These are phyloP conservation scores for Penaeus vannamei DNA, from an alignment of 1,140 invertebrate genomes.

Conservation along the genomic window DNA sequence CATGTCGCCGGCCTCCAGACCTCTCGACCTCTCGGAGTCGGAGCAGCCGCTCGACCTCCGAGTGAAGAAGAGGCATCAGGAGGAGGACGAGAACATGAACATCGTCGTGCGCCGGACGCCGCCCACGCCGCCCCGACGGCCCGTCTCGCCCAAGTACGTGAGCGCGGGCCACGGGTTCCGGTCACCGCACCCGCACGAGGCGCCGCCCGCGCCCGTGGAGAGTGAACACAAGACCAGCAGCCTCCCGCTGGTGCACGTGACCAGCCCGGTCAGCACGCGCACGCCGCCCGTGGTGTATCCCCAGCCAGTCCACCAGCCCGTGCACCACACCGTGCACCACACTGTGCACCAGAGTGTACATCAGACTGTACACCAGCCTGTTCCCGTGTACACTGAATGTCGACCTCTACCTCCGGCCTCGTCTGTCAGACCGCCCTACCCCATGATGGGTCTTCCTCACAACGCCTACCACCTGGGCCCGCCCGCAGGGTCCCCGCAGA, in stretches of 20 bases:
- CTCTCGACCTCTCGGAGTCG: constrained; percentile 63
- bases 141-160: constrained; percentile 39
- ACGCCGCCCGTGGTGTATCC: constrained; percentile 45
- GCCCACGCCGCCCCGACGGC: constrained; percentile 16
- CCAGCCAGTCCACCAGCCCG: constrained; percentile 42
- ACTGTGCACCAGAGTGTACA: constrained; percentile 30
- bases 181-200: constrained; percentile 9
- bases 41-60: constrained; percentile 64
- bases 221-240: constrained; percentile 28
- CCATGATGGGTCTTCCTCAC: constrained; percentile 53
- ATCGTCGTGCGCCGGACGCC: constrained; percentile 46
- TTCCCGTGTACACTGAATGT: constrained; percentile 56
- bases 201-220: constrained; percentile 43
- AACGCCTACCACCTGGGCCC: constrained; percentile 51
- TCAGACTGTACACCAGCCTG: constrained; percentile 44
- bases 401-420: constrained; percentile 51
- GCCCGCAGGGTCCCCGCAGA: constrained; percentile 40
- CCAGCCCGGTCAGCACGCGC: constrained; percentile 26
- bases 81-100: constrained; percentile 63
- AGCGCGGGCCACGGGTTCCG: constrained; percentile 26
- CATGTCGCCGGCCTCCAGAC: constrained; percentile 65
- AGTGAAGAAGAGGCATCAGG: constrained; percentile 59
- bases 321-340: constrained; percentile 39
- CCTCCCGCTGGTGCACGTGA: constrained; percentile 1
- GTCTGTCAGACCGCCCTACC: constrained; percentile 48